Percentiles rank a stretch among this genome's conserved stretches.
Conservation (phyloP, 2,113 vertebrate genomes). For the Erythrolamprus reginae region DNA sequence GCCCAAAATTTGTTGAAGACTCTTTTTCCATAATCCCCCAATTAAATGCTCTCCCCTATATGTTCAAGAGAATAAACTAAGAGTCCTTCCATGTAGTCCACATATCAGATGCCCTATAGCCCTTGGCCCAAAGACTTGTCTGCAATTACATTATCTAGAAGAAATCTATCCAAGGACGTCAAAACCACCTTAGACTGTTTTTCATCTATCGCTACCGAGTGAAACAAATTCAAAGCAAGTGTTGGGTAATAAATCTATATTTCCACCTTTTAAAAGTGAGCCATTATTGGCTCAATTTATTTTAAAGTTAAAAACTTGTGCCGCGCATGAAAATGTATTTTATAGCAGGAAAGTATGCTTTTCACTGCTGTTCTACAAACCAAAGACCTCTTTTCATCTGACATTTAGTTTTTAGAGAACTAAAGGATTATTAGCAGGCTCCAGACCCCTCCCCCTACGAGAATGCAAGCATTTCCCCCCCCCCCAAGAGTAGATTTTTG, state of each 20-base stretch:
- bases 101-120: not conserved
- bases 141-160: constrained; percentile 34
- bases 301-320: not conserved
- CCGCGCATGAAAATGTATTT: not conserved
- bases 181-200: not conserved
- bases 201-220: not conserved
- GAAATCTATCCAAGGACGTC: not conserved
- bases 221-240: not conserved
- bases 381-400: not conserved
- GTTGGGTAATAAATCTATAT: not conserved
- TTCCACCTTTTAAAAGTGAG: not conserved
- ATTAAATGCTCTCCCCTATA: not conserved
- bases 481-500: constrained; percentile 11
- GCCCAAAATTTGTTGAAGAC: not conserved
- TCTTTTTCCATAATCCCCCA: not conserved
- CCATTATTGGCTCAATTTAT: not conserved
- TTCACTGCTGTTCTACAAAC: not conserved
- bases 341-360: not conserved
- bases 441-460: constrained; percentile 16
- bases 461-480: constrained; percentile 32
- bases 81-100: not conserved
- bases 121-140: constrained; percentile 16
- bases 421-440: constrained; percentile 19
- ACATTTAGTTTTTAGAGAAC: not conserved
- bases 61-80: not conserved